Base-by-base conservation (phyloP, 2,888 invertebrate genomes). In the Pantelozetes paolii region DNA sequence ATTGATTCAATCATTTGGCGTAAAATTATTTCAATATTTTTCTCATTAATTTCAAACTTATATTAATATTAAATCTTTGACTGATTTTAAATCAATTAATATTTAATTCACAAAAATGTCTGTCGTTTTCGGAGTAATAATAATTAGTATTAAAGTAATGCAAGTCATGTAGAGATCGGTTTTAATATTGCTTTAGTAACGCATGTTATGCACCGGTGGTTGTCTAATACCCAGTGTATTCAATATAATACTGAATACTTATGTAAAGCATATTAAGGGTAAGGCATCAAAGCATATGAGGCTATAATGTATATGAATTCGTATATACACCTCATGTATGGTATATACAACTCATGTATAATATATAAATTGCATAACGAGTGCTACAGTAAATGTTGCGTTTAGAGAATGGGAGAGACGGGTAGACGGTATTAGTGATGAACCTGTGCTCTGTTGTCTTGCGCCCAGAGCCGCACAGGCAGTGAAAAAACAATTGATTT, bases 251-350 rank as follows among this genome's bases (percentile, higher is more conserved):
- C 26, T 5, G 8, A 59, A 30, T n/a, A 62, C 67, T 67, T 67
- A 67, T 67, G 67, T 40, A 67, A 67, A 67, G 23, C 67, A 67
- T 67, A 67, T 40, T 67, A 67, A n/a, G 67, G 9, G 42, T 67
- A 20, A 67, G 42, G 9, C 15, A 23, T 67, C 23, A 42, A 62
- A 32, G n/a, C 59, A 62, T 62, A 67, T 18, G 6, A 67, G 9
- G 23, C 40, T 42, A 67, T 67, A 67, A 67, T 42, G 32, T 26
- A 18, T 26, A n/a, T 67, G 23, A 42, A 40, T 26, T 67, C 67
- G 32, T 62, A 62, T 62, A 32, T 32, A 32, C n/a, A 54, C 23
- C 8, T 20, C 3, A 48, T 48, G n/a, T 48, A 9, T n/a, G n/a
- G 32, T 62, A 42, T 11, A 42, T 50, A n/a, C 50, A 23, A 11